A percentile compares a stretch with the other conserved stretches of the same genome.
phyloP scores from a whole-genome alignment of 2,888 invertebrate genomes.

The Branchellion lobata region DNA sequence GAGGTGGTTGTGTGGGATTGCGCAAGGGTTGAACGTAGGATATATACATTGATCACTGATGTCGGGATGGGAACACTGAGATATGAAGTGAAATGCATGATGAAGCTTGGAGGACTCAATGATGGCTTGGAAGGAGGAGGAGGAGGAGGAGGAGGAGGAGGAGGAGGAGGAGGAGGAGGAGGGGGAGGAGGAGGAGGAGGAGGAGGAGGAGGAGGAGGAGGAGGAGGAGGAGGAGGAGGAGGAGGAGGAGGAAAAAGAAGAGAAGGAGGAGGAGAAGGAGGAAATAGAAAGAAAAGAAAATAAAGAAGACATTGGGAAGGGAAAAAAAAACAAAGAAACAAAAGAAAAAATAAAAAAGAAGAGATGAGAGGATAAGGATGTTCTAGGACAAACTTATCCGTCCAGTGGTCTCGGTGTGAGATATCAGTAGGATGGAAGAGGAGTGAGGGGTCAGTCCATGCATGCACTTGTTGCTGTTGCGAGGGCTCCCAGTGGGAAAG shows the following conservation, averaged over 20 bases:
- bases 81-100: background rate
- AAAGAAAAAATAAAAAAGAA: constrained; percentile 7
- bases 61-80: background rate
- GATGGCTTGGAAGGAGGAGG: no score
- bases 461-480: no score
- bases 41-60: background rate
- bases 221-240: constrained; percentile 31
- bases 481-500: no score
- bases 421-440: no score
- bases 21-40: background rate
- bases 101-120: background rate
- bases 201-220: constrained; percentile 25
- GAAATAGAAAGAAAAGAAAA: no score
- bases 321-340: no score
- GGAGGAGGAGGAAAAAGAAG: constrained; percentile 14
- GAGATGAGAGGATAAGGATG: constrained; percentile 23
- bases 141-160: background rate
- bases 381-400: no score
- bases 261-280: constrained; percentile 25
- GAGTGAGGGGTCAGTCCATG: no score
- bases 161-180: constrained; percentile 12
- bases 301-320: no score
- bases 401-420: no score
- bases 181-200: constrained; percentile 20
- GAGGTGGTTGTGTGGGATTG: background rate